Conservation (phyloP, 2,888 invertebrate genomes). For the Macaria liturata region DNA sequence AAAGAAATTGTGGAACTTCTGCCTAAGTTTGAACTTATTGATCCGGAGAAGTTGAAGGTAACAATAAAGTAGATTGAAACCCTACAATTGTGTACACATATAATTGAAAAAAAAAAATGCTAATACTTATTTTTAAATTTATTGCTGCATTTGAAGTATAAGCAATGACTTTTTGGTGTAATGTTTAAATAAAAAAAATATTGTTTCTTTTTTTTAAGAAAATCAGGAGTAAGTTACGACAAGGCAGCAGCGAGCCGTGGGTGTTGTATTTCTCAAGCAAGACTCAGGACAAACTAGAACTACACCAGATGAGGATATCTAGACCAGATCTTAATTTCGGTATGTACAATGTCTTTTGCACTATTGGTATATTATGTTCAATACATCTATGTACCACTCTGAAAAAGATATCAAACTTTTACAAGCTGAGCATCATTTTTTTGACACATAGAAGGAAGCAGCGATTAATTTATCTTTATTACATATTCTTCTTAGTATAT, state of each 20-base stretch:
- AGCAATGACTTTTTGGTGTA: too few relatives aligned
- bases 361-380: too few relatives aligned
- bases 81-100: too few relatives aligned
- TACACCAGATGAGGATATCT: conserved; percentile 77
- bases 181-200: not conserved
- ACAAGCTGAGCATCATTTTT: too few relatives aligned
- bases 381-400: too few relatives aligned
- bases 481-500: too few relatives aligned
- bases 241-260: conserved; percentile 53
- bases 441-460: too few relatives aligned
- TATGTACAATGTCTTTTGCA: conserved; percentile 37
- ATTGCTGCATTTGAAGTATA: too few relatives aligned
- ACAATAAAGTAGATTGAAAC: not conserved
- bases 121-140: too few relatives aligned
- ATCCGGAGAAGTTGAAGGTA: conserved; percentile 63
- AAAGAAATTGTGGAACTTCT: conserved; percentile 55
- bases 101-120: too few relatives aligned
- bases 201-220: conserved; percentile 45
- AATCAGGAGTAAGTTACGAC: conserved; percentile 60
- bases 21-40: conserved; percentile 56
- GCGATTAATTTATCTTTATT: too few relatives aligned
- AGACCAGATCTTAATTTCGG: conserved; percentile 84
- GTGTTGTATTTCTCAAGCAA: conserved; percentile 60
- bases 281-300: conserved; percentile 48
- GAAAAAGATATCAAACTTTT: too few relatives aligned